A percentile compares a stretch with the other conserved stretches of the same genome.
Conservation (phyloP, 2,797 vertebrate genomes). For the Oryzias dopingdopingensis region DNA sequence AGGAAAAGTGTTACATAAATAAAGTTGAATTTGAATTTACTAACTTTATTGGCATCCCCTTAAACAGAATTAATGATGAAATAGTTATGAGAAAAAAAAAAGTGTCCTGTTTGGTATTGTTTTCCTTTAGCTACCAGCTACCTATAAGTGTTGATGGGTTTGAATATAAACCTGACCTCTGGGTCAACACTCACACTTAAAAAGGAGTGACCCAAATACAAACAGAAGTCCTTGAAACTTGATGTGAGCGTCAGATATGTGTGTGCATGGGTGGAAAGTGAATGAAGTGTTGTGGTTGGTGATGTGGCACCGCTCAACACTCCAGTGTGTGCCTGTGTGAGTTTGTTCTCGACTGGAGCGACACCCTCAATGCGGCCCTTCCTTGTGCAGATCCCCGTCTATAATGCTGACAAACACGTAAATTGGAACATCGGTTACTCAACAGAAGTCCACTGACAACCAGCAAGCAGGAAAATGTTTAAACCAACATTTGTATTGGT, state of each 20-base stretch:
- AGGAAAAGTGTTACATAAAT: no score
- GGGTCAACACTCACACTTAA: no score
- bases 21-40: no score
- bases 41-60: no score
- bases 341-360: constrained; percentile 26
- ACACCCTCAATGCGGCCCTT: constrained; percentile 41
- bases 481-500: constrained; percentile 1
- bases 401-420: constrained; percentile 29
- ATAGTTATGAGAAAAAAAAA: no score
- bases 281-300: constrained; percentile 24
- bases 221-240: not conserved
- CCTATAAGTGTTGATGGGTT: no score
- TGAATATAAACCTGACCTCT: no score
- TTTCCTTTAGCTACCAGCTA: no score
- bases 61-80: no score
- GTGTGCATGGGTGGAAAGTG: constrained; percentile 10
- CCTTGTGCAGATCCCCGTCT: constrained; percentile 45
- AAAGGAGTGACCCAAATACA: not conserved
- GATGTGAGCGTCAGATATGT: not conserved
- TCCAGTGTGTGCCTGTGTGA: constrained; percentile 8
- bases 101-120: no score
- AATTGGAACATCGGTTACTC: not conserved
- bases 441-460: not conserved
- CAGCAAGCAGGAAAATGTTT: not conserved
- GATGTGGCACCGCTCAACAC: constrained; percentile 44